Percentiles rank a stretch among this genome's conserved stretches.
Conservation (phyloP, 2,888 invertebrate species). For the Apodemia duryi region DNA sequence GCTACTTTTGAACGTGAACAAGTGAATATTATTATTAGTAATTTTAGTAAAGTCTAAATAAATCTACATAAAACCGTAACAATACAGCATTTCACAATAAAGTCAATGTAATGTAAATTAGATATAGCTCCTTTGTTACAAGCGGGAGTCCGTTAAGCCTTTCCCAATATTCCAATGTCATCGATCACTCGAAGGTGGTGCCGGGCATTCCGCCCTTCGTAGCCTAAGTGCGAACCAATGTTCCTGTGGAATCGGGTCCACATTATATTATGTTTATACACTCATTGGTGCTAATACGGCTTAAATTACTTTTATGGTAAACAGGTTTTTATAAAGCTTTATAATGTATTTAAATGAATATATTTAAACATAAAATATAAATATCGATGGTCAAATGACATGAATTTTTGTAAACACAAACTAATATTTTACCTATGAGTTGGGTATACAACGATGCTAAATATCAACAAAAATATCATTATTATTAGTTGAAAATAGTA, state of each 20-base stretch:
- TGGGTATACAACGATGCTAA: too few relatives aligned
- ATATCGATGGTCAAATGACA: too few relatives aligned
- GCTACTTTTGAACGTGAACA: too few relatives aligned
- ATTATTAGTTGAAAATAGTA: too few relatives aligned
- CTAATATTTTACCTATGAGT: too few relatives aligned
- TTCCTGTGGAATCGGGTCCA: not conserved
- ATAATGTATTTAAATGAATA: too few relatives aligned
- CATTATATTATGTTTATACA: not conserved
- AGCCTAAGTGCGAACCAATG: conserved; percentile 10
- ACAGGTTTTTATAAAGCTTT: not conserved
- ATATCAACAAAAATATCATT: too few relatives aligned
- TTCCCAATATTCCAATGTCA: conserved; percentile 13
- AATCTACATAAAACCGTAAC: too few relatives aligned
- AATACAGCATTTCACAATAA: not conserved
- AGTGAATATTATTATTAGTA: too few relatives aligned
- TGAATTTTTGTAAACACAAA: too few relatives aligned
- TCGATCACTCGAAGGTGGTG: conserved; percentile 6
- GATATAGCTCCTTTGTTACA: conserved; percentile 6
- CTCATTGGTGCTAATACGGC: not conserved
- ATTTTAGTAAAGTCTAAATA: too few relatives aligned
- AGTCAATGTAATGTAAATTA: conserved; percentile 1
- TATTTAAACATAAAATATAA: too few relatives aligned
- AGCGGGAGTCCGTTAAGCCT: conserved; percentile 5
- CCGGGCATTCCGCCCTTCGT: not conserved
- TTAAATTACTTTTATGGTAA: not conserved